These are phyloP conservation scores for Meleagris gallopavo DNA, from an alignment of 2,113 vertebrate genomes.

Conservation along the genomic window DNA sequence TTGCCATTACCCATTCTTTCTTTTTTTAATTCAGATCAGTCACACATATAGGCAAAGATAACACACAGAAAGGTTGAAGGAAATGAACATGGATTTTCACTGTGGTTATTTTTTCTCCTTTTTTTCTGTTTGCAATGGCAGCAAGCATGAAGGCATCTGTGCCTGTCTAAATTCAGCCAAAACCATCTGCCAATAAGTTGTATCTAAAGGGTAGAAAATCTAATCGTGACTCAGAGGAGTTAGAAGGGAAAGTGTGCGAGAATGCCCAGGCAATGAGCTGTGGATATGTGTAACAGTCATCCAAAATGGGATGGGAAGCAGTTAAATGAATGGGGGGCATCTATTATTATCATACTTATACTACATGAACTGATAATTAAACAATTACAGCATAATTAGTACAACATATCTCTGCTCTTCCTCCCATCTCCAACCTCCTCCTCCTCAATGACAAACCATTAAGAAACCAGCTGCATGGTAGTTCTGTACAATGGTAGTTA, in stretches of 20 bases:
- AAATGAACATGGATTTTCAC: background rate
- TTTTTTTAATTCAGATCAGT: background rate
- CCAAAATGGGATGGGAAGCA: background rate
- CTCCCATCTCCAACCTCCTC: background rate
- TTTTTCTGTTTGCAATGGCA: constrained; percentile 26
- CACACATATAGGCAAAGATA: background rate
- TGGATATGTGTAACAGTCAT: background rate
- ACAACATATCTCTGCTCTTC: background rate
- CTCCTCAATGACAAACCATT: background rate
- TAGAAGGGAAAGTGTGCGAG: background rate
- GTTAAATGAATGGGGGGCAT: constrained; percentile 36
- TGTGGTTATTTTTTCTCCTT: background rate
- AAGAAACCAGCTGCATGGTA: background rate
- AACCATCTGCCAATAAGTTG: constrained; percentile 56
- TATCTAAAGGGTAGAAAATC: constrained; percentile 40
- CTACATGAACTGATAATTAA: constrained; percentile 17
- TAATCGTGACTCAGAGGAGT: constrained; percentile 52
- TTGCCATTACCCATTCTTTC: background rate
- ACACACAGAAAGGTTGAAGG: background rate
- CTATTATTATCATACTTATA: constrained; percentile 16
- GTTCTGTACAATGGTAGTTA: background rate
- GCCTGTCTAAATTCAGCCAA: constrained; percentile 58
- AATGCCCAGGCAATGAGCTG: background rate
- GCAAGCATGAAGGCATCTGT: constrained; percentile 28
- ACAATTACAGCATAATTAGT: background rate